Evolutionary conservation across 92 coral and sea anemone species (phyloP).

Genomic region (Pocillopora meandrina): DNA sequence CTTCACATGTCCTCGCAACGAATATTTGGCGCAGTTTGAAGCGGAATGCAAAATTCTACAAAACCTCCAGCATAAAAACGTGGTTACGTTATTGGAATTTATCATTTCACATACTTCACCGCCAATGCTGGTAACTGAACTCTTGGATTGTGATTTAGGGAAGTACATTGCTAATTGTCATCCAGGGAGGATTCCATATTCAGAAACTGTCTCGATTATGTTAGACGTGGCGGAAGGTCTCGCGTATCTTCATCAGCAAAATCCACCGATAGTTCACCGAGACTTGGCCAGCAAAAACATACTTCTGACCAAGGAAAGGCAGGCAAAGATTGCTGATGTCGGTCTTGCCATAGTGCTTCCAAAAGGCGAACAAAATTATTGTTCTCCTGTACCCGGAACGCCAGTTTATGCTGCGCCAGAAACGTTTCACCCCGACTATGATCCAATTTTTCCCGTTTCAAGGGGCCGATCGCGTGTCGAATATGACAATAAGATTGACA

Average conservation of each 20-base stretch:
- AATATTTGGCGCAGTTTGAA: background rate
- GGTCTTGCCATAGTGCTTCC: slow-evolving; percentile 53
- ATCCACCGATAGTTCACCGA: slow-evolving; percentile 53
- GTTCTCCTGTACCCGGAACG: slow-evolving; percentile 46
- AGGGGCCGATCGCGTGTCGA: background rate
- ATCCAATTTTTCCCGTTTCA: background rate
- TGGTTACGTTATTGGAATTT: slow-evolving; percentile 7
- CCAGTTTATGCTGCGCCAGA: slow-evolving; percentile 60
- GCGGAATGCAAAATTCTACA: slow-evolving; percentile 19
- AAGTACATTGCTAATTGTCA: background rate
- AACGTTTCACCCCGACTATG: slow-evolving; percentile 8
- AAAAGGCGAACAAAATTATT: slow-evolving; percentile 10
- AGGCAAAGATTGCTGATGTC: slow-evolving; percentile 60
- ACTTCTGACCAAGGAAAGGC: slow-evolving; percentile 35
- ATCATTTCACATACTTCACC: background rate
- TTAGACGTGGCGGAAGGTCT: slow-evolving; percentile 65
- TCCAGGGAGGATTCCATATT: slow-evolving; percentile 34
- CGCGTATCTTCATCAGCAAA: slow-evolving; percentile 30
- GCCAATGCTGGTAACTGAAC: slow-evolving; percentile 24
- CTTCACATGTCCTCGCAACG: background rate
- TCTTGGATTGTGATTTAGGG: slow-evolving; percentile 4
- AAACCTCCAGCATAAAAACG: background rate
- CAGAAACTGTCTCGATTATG: slow-evolving; percentile 43
- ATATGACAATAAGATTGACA: slow-evolving; percentile 49
- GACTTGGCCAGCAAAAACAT: slow-evolving; percentile 54